A percentile compares a stretch with the other conserved stretches of the same genome.
These are phyloP conservation scores for Anthoscopus minutus DNA, from an alignment of 2,113 vertebrate genomes.

Conservation along the genomic window DNA sequence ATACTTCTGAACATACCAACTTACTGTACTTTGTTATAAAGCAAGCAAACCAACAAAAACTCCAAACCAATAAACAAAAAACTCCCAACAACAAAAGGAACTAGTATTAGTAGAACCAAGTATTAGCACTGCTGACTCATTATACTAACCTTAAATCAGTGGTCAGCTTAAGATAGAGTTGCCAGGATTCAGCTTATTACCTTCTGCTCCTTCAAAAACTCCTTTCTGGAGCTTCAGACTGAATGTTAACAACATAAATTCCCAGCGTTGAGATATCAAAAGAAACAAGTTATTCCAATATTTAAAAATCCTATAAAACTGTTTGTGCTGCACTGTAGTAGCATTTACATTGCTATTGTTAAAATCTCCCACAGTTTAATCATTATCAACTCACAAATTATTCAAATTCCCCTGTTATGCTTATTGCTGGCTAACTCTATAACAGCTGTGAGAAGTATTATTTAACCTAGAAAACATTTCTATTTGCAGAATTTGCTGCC, in stretches of 20 bases:
- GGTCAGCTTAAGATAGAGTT: background rate
- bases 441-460: background rate
- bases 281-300: background rate
- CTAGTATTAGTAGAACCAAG: background rate
- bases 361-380: background rate
- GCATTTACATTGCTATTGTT: background rate
- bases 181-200: background rate
- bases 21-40: background rate
- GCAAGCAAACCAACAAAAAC: background rate
- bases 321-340: background rate
- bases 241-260: background rate
- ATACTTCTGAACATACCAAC: background rate
- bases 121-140: background rate
- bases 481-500: background rate
- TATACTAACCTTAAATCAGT: background rate
- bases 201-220: background rate
- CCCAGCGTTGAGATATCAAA: background rate
- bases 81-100: background rate
- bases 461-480: background rate
- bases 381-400: background rate
- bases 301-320: background rate
- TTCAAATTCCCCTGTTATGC: background rate
- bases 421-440: background rate
- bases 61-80: background rate
- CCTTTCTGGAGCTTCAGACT: background rate